Conservation (phyloP, 2,888 invertebrate genomes). For the Parasteatoda lunata region DNA sequence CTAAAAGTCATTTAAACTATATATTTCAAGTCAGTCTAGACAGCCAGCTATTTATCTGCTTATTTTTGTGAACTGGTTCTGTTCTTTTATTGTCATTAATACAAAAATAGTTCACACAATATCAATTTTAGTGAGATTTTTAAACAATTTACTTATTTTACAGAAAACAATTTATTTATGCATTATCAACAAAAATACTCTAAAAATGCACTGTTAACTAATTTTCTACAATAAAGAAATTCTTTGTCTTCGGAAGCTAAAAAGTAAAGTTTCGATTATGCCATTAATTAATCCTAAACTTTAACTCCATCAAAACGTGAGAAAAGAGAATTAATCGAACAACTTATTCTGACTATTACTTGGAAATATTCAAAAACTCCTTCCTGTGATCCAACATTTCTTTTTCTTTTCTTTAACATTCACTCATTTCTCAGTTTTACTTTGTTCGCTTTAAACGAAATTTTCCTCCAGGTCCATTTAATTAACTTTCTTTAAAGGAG, state of each 20-base stretch:
- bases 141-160: background rate
- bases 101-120: background rate
- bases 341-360: constrained; percentile 26
- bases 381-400: constrained; percentile 2
- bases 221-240: constrained; percentile 35
- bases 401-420: constrained; percentile 29
- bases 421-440: background rate
- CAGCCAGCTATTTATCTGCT: background rate
- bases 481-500: constrained; percentile 44
- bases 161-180: background rate
- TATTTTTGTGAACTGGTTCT: background rate
- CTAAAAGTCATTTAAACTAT: too few species aligned
- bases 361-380: constrained; percentile 16
- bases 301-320: constrained; percentile 43
- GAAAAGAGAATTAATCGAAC: constrained; percentile 51
- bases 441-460: constrained; percentile 37
- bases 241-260: constrained; percentile 21
- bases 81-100: background rate
- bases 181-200: background rate
- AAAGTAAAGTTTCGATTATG: constrained; percentile 42
- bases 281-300: constrained; percentile 50
- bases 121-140: background rate
- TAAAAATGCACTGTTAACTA: constrained; percentile 30
- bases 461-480: constrained; percentile 35
- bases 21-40: too few species aligned